phyloP scores from a whole-genome alignment of 2,888 invertebrate genomes.

The Tetheella fluctuosa region DNA sequence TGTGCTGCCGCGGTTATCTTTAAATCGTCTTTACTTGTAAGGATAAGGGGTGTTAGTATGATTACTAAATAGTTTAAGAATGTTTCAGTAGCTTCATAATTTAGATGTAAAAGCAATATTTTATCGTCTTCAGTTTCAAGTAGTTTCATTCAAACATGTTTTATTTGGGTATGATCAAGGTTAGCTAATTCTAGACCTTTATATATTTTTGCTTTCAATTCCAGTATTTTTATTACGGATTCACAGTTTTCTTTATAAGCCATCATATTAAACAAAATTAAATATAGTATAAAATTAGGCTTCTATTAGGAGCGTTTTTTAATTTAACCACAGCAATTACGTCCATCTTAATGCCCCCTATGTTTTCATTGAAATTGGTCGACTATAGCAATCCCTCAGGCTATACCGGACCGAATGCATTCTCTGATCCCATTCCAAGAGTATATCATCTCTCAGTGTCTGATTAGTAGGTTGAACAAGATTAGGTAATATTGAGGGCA shows the following conservation, averaged over 20 bases:
- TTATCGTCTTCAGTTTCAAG: background rate
- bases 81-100: background rate
- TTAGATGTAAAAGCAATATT: too few species aligned
- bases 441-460: background rate
- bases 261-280: too few species aligned
- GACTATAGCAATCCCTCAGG: background rate
- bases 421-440: background rate
- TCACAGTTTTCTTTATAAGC: too few species aligned
- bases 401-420: slow-evolving; percentile 1
- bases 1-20: background rate
- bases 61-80: background rate
- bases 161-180: too few species aligned
- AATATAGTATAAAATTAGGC: too few species aligned
- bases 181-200: too few species aligned
- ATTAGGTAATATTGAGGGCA: background rate
- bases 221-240: too few species aligned
- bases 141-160: too few species aligned
- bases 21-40: background rate
- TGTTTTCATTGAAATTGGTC: background rate
- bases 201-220: too few species aligned
- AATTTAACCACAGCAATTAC: background rate
- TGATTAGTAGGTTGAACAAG: slow-evolving; percentile 1
- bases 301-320: too few species aligned
- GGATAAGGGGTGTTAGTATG: too few species aligned
- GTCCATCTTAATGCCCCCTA: background rate